Conservation (phyloP, 2,888 invertebrate genomes). For the Beris morrisii region DNA sequence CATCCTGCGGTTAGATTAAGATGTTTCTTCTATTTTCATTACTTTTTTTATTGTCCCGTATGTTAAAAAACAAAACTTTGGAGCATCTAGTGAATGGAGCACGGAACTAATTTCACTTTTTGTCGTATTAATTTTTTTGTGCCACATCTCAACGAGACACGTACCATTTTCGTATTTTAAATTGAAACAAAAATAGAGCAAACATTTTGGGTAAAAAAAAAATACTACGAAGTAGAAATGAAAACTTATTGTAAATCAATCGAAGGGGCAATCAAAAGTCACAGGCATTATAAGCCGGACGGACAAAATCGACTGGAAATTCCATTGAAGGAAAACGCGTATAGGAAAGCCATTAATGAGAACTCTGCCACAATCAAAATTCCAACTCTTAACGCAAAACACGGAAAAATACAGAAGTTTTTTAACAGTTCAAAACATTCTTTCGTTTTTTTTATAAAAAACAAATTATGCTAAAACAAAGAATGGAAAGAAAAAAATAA, state of each 20-base stretch:
- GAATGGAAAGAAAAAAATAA: constrained; percentile 14
- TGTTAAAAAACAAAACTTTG: neutral
- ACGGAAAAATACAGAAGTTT: neutral
- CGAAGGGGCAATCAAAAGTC: neutral
- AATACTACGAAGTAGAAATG: too few relatives aligned
- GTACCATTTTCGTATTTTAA: too few relatives aligned
- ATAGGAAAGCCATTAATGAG: too few relatives aligned
- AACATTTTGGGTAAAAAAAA: too few relatives aligned
- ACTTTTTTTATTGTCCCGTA: neutral
- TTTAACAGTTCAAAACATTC: constrained; percentile 17
- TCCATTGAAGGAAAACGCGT: too few relatives aligned
- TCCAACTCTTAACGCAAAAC: too few relatives aligned
- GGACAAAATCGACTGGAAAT: neutral
- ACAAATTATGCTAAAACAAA: constrained; percentile 19
- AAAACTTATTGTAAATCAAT: too few relatives aligned
- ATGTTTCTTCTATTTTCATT: neutral
- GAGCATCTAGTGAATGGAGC: neutral
- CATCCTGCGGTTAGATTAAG: neutral
- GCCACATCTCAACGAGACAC: neutral
- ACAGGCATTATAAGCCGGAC: neutral
- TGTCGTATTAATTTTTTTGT: neutral
- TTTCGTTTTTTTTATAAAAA: constrained; percentile 25
- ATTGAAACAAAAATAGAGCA: too few relatives aligned
- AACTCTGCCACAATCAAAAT: too few relatives aligned
- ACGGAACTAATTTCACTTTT: neutral